Conservation (phyloP, 1,140 invertebrate genomes). For the Mactra quadrangularis region DNA sequence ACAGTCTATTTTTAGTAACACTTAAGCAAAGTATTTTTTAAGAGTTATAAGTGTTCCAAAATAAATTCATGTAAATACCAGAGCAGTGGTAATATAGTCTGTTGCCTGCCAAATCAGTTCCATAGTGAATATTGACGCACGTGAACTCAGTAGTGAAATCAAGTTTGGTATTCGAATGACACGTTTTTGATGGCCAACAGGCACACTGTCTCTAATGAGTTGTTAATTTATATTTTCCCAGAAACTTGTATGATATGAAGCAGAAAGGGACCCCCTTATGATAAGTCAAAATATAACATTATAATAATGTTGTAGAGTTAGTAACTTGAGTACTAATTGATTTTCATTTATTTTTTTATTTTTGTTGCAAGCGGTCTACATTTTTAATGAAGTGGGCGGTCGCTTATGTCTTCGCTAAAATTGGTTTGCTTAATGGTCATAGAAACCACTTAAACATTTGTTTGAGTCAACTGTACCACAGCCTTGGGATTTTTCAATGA, state of each 20-base stretch:
- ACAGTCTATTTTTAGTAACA: no score
- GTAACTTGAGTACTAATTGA: slow-evolving; percentile 17
- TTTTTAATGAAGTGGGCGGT: slow-evolving; percentile 27
- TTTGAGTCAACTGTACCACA: no score
- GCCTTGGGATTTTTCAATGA: no score
- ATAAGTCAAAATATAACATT: slow-evolving; percentile 32
- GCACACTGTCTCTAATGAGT: slow-evolving; percentile 18
- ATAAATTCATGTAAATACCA: background rate
- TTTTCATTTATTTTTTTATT: slow-evolving; percentile 32
- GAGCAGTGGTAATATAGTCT: slow-evolving; percentile 9
- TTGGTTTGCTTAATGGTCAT: slow-evolving; percentile 21
- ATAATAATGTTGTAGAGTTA: slow-evolving; percentile 1
- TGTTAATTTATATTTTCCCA: slow-evolving; percentile 43
- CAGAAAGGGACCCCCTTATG: slow-evolving; percentile 20
- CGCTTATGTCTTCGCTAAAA: background rate
- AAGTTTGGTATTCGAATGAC: slow-evolving; percentile 30
- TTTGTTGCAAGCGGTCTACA: slow-evolving; percentile 8
- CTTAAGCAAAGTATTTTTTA: no score
- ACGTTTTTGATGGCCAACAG: slow-evolving; percentile 23
- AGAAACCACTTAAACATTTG: background rate
- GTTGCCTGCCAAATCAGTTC: slow-evolving; percentile 29
- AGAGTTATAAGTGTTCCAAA: no score
- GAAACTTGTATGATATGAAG: slow-evolving; percentile 3
- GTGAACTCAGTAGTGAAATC: background rate
- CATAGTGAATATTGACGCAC: slow-evolving; percentile 1